A percentile compares a stretch with the other conserved stretches of the same genome.
These are phyloP conservation scores for Scaptomyza hsui DNA, from an alignment of 1,140 invertebrate genomes.

Conservation along the genomic window DNA sequence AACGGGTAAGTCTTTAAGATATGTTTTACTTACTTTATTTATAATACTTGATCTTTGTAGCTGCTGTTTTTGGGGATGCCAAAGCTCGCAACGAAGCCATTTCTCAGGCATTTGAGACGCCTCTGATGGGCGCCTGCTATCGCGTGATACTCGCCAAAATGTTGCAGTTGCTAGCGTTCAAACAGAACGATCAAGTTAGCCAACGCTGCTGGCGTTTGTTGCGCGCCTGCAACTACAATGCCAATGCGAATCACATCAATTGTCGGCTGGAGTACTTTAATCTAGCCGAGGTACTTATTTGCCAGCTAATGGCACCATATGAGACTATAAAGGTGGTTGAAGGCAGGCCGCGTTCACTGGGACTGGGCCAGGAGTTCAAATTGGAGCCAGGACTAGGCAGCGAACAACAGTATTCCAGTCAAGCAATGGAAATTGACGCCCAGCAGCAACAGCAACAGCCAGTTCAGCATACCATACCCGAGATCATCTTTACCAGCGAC, in stretches of 20 bases:
- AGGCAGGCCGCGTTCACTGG: constrained; percentile 8
- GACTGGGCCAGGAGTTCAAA: constrained; percentile 36
- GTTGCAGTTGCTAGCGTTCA: constrained; percentile 72
- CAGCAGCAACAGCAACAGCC: constrained; percentile 25
- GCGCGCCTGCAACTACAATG: constrained; percentile 67
- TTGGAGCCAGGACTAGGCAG: constrained; percentile 33
- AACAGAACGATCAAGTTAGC: constrained; percentile 66
- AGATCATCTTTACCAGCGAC: constrained; percentile 35
- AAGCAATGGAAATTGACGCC: not conserved
- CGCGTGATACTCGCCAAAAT: constrained; percentile 69
- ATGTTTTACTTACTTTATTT: not conserved
- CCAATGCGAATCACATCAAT: constrained; percentile 55
- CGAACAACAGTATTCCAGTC: constrained; percentile 33
- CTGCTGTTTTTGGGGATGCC: constrained; percentile 58
- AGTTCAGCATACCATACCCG: constrained; percentile 12
- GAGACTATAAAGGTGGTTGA: constrained; percentile 68
- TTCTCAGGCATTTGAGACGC: constrained; percentile 58
- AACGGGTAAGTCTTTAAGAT: constrained; percentile 37
- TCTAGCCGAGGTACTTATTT: constrained; percentile 74
- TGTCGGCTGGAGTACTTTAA: constrained; percentile 74
- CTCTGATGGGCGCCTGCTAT: constrained; percentile 72
- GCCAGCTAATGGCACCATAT: constrained; percentile 73
- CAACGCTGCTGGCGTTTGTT: constrained; percentile 72
- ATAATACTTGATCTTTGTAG: constrained; percentile 20
- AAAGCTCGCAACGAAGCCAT: constrained; percentile 51